phyloP scores from a whole-genome alignment of 2,113 vertebrate species.

The Martes martes region DNA sequence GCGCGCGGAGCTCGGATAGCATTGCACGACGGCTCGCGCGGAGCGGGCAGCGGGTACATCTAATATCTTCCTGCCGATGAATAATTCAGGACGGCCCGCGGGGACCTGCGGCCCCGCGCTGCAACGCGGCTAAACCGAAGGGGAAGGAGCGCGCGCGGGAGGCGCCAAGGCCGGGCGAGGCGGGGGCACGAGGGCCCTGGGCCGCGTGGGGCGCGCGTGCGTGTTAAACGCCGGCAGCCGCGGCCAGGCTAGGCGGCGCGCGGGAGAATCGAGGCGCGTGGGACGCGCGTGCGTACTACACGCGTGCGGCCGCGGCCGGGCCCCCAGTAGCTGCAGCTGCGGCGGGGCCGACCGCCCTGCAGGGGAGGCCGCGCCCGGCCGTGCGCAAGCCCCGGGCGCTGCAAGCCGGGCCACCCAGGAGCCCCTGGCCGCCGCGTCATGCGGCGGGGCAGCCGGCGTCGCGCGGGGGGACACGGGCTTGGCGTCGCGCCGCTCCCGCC shows the following conservation, averaged over 20 bases:
- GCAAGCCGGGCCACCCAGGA: slow-evolving; percentile 56
- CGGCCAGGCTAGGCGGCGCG: slow-evolving; percentile 39
- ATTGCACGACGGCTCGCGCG: slow-evolving; percentile 81
- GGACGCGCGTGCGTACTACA: slow-evolving; percentile 62
- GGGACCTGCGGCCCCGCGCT: slow-evolving; percentile 78
- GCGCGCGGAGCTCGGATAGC: slow-evolving; percentile 80
- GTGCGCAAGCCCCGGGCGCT: slow-evolving; percentile 24
- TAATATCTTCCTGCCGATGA: slow-evolving; percentile 83
- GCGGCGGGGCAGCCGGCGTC: slow-evolving; percentile 81
- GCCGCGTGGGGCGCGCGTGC: slow-evolving; percentile 67
- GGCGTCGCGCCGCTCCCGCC: slow-evolving; percentile 24
- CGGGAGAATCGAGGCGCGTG: slow-evolving; percentile 64
- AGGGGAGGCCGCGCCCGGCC: slow-evolving; percentile 39
- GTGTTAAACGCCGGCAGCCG: slow-evolving; percentile 52
- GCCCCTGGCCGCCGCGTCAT: slow-evolving; percentile 81
- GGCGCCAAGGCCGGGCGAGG: slow-evolving; percentile 14
- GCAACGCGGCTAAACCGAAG: slow-evolving; percentile 37
- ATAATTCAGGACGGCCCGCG: slow-evolving; percentile 83
- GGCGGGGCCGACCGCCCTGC: slow-evolving; percentile 44
- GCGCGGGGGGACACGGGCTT: slow-evolving; percentile 70
- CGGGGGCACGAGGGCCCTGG: slow-evolving; percentile 60
- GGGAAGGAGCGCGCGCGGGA: not conserved
- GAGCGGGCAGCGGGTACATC: slow-evolving; percentile 80
- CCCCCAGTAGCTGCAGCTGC: slow-evolving; percentile 61
- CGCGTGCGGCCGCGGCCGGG: slow-evolving; percentile 53